phyloP scores from a whole-genome alignment of 2,113 vertebrate species.

The Echinops telfairi region DNA sequence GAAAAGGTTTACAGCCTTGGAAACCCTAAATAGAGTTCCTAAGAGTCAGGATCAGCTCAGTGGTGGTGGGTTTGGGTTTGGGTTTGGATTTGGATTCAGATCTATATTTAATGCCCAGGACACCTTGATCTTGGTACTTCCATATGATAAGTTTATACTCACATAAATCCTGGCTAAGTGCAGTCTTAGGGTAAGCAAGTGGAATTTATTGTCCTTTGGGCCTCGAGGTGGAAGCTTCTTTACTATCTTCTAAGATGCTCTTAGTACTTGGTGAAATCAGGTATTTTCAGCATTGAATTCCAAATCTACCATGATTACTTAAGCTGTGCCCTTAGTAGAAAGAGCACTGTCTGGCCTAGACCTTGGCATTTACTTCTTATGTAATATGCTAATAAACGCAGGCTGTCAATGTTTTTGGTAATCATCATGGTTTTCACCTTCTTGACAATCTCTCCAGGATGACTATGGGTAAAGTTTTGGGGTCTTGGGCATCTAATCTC shows the following conservation, averaged over 20 bases:
- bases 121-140: neutral
- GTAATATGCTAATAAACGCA: neutral
- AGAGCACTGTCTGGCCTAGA: neutral
- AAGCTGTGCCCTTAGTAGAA: neutral
- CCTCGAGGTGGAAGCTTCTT: neutral
- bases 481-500: neutral
- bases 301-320: neutral
- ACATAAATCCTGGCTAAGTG: neutral
- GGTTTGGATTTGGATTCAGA: neutral
- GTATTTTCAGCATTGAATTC: conserved; percentile 1
- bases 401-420: neutral
- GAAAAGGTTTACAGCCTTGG: too few relatives aligned
- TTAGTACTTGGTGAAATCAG: neutral
- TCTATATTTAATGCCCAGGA: neutral
- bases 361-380: neutral
- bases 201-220: neutral
- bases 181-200: neutral
- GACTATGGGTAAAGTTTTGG: neutral
- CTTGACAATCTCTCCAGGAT: neutral
- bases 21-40: too few relatives aligned
- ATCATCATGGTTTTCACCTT: neutral
- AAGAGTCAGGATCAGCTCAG: too few relatives aligned
- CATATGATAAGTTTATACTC: neutral
- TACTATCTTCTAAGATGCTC: neutral
- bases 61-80: neutral